Conservation (phyloP, 1,140 invertebrate species). For the Leptopilina clavipes region DNA sequence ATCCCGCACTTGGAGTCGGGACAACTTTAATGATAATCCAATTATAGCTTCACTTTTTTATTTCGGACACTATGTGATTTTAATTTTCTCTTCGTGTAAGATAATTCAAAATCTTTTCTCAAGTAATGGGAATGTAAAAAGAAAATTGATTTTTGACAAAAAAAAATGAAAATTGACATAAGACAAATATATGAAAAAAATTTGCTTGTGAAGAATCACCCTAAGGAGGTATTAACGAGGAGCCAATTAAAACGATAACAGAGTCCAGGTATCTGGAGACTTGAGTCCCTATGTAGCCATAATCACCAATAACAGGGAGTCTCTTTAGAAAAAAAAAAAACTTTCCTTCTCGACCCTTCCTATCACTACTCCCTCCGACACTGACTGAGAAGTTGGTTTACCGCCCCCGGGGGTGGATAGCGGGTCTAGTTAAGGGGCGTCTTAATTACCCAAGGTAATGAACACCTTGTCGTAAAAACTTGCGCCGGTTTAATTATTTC, state of each 20-base stretch:
- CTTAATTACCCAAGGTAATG: constrained; percentile 76
- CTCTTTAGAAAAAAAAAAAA: constrained; percentile 62
- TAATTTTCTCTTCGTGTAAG: too few relatives aligned
- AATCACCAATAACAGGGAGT: constrained; percentile 70
- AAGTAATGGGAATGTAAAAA: too few relatives aligned
- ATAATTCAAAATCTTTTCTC: too few relatives aligned
- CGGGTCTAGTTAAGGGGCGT: constrained; percentile 74
- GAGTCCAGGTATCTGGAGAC: constrained; percentile 27
- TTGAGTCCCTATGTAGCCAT: constrained; percentile 50
- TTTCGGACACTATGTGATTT: too few relatives aligned
- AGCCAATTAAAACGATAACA: constrained; percentile 47
- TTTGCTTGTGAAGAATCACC: neutral
- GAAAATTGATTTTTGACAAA: neutral
- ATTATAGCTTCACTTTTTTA: neutral
- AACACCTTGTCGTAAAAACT: constrained; percentile 77
- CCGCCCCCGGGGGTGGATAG: constrained; percentile 70
- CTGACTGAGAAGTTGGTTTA: constrained; percentile 73
- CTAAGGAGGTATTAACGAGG: constrained; percentile 38
- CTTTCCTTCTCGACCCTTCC: constrained; percentile 42
- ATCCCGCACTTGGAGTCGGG: neutral
- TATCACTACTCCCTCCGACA: constrained; percentile 51
- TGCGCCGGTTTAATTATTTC: constrained; percentile 75
- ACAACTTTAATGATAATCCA: neutral
- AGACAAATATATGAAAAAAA: neutral
- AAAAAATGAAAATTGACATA: neutral